A percentile compares a stretch with the other conserved stretches of the same genome.
Conservation (phyloP, 2,888 invertebrate species). For the Fragum sueziense region DNA sequence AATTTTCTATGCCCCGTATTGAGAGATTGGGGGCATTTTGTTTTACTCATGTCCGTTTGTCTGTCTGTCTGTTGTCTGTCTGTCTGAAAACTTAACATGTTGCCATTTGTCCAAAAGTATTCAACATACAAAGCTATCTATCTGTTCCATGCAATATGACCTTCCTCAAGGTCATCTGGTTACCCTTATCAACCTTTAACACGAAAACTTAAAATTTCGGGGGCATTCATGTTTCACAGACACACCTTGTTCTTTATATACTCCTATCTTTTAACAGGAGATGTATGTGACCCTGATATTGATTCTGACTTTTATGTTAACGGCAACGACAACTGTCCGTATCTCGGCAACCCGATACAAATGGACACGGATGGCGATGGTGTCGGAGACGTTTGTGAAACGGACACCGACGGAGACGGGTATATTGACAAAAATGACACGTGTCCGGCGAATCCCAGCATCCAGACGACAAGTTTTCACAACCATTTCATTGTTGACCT, state of each 20-base stretch:
- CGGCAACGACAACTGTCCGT: constrained; percentile 92
- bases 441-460: constrained; percentile 87
- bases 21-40: no score
- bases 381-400: constrained; percentile 91
- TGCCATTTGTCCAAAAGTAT: no score
- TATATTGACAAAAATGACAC: constrained; percentile 91
- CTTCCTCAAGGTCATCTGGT: no score
- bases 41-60: no score
- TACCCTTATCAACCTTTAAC: no score
- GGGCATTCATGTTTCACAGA: no score
- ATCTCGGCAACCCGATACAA: constrained; percentile 85
- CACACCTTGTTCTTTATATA: neutral
- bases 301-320: constrained; percentile 87
- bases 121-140: no score
- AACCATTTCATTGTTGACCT: constrained; percentile 62
- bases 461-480: constrained; percentile 58
- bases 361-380: constrained; percentile 91
- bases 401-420: constrained; percentile 92
- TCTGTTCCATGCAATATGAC: no score
- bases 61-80: no score
- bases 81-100: no score
- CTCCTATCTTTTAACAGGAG: constrained; percentile 80
- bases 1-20: no score
- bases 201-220: no score
- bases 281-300: constrained; percentile 83